A percentile compares a stretch with the other conserved stretches of the same genome.
Evolutionary conservation across 2,888 invertebrate genomes (phyloP).

Genomic region (Sclerodermus sp.): DNA sequence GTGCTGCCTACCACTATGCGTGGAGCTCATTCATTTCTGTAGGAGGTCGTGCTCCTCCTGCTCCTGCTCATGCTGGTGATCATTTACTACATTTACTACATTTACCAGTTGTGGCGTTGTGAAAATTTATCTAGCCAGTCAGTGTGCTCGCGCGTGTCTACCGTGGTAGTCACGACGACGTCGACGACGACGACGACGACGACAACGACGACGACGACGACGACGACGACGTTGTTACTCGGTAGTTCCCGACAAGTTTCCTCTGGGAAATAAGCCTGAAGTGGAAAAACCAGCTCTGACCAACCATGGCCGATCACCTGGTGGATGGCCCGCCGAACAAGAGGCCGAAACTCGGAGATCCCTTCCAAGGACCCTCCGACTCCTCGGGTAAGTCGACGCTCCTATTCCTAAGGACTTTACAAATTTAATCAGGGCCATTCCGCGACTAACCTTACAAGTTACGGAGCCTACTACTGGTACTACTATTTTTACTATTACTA

Average conservation of each 20-base stretch:
- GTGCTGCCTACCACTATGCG: conserved; percentile 21
- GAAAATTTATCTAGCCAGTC: neutral
- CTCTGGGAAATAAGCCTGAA: too few relatives aligned
- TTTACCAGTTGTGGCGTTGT: neutral
- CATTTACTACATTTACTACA: too few relatives aligned
- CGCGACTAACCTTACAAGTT: conserved; percentile 30
- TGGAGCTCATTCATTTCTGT: conserved; percentile 32
- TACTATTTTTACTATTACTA: neutral
- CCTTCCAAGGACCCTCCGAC: conserved; percentile 80
- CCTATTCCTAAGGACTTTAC: too few relatives aligned
- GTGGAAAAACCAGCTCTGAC: neutral
- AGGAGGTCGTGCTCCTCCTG: too few relatives aligned
- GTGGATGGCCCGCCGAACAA: conserved; percentile 95
- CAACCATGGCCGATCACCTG: conserved; percentile 87
- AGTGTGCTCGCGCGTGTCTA: too few relatives aligned
- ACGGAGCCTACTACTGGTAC: neutral
- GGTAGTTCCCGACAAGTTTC: too few relatives aligned
- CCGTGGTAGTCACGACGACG: too few relatives aligned
- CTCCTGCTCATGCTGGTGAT: too few relatives aligned
- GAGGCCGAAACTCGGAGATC: conserved; percentile 87
- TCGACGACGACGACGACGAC: too few relatives aligned
- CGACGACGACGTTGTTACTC: too few relatives aligned
- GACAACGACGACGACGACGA: too few relatives aligned
- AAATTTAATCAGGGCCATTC: too few relatives aligned
- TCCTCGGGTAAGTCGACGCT: conserved; percentile 66